Evolutionary conservation across 2,888 invertebrate species (phyloP).

Genomic region (Syrista parreyssii): DNA sequence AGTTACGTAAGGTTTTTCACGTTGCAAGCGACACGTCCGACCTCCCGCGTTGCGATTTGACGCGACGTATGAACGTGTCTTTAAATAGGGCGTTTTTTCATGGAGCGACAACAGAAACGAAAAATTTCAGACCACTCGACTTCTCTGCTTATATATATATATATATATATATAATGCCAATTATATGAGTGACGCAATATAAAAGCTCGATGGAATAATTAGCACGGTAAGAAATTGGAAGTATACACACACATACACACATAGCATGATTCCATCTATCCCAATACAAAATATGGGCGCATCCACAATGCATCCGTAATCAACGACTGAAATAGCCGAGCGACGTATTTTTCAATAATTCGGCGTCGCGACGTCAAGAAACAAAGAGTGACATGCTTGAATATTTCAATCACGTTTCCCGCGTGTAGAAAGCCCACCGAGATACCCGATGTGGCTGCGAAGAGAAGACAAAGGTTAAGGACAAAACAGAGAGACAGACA

Average conservation of each 20-base stretch:
- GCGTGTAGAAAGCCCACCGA: background rate
- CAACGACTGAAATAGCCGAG: background rate
- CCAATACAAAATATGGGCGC: background rate
- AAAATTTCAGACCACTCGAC: background rate
- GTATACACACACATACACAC: background rate
- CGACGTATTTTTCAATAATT: slow-evolving; percentile 21
- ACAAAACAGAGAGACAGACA: too few species aligned
- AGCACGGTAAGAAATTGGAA: background rate
- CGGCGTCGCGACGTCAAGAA: background rate
- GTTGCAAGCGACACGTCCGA: background rate
- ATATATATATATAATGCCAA: background rate
- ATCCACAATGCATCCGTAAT: background rate
- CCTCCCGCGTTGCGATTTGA: slow-evolving; percentile 5
- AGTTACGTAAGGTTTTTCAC: background rate
- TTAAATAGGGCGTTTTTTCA: background rate
- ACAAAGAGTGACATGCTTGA: background rate
- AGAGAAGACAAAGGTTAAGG: background rate
- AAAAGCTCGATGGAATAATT: background rate
- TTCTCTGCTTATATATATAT: too few species aligned
- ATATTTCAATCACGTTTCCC: slow-evolving; percentile 5
- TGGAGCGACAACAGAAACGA: background rate
- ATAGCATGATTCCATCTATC: background rate
- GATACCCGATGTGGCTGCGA: slow-evolving; percentile 4
- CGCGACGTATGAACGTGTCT: background rate
- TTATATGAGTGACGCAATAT: background rate